Evolutionary conservation across 2,113 vertebrate species (phyloP).

Genomic region (Anhinga anhinga): DNA sequence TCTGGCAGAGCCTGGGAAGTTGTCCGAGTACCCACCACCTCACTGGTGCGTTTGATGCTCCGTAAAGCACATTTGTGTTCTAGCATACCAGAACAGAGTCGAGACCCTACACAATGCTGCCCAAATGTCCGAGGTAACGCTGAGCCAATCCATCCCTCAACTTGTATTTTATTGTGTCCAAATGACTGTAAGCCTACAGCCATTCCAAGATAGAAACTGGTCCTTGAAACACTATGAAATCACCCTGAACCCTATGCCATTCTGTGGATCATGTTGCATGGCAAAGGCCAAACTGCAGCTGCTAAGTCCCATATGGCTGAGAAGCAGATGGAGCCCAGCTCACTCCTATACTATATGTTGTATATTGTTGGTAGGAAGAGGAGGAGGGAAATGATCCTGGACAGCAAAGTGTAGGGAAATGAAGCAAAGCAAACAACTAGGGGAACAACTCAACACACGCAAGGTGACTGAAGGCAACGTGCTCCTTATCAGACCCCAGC

Average conservation of each 20-base stretch:
- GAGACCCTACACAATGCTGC: neutral
- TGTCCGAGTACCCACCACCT: neutral
- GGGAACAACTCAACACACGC: neutral
- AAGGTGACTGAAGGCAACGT: neutral
- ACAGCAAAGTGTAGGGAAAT: neutral
- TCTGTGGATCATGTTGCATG: neutral
- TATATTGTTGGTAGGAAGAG: neutral
- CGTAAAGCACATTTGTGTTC: neutral
- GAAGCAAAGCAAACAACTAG: neutral
- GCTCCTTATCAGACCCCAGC: neutral
- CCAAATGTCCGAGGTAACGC: neutral
- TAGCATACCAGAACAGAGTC: neutral
- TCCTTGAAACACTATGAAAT: rapidly evolving
- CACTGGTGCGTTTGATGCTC: neutral
- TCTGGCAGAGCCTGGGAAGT: neutral
- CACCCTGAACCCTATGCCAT: neutral
- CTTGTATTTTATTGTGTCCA: neutral
- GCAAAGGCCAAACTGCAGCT: neutral
- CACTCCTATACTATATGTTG: rapidly evolving
- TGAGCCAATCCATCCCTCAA: neutral
- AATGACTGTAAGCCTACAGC: neutral
- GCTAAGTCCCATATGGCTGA: neutral
- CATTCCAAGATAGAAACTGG: neutral
- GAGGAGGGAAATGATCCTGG: neutral
- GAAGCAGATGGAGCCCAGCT: neutral